These are phyloP conservation scores for Spea hammondii DNA, from an alignment of 2,797 vertebrate species.

Conservation along the genomic window DNA sequence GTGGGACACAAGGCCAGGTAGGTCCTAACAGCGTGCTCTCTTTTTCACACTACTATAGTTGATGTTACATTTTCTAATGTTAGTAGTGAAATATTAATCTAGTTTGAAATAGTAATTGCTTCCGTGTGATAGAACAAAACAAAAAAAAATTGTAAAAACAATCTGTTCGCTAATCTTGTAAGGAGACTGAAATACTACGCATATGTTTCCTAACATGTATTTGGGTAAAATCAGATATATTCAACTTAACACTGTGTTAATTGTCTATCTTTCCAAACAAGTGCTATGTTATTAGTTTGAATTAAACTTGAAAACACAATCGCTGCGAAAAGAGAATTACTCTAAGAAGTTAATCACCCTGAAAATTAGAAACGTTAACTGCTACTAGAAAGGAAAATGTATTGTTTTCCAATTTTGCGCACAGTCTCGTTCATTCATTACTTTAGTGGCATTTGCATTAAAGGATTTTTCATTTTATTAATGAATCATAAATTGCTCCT, in stretches of 20 bases:
- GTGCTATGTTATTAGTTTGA: slow-evolving; percentile 49
- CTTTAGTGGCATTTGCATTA: slow-evolving; percentile 39
- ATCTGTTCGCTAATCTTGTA: not conserved
- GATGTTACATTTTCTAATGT: too few species aligned
- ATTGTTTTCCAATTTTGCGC: slow-evolving; percentile 36
- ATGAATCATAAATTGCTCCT: slow-evolving; percentile 30
- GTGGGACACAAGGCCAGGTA: too few species aligned
- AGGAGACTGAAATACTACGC: not conserved
- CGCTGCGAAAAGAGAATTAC: slow-evolving; percentile 39
- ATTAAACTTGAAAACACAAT: slow-evolving; percentile 51
- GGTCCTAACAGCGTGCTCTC: too few species aligned
- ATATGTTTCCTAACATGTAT: slow-evolving; percentile 2
- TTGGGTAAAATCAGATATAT: slow-evolving; percentile 1
- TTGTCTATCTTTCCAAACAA: slow-evolving; percentile 47
- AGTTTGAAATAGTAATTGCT: too few species aligned
- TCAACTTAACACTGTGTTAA: slow-evolving; percentile 18
- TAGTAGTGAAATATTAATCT: too few species aligned
- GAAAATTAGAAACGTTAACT: slow-evolving; percentile 51
- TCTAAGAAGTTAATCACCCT: slow-evolving; percentile 53
- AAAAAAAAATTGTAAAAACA: not conserved
- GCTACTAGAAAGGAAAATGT: slow-evolving; percentile 50
- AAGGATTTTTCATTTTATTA: slow-evolving; percentile 46
- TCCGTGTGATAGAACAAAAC: too few species aligned
- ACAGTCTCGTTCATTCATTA: slow-evolving; percentile 24
- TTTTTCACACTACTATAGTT: too few species aligned